Evolutionary conservation across 2,797 vertebrate genomes (phyloP).

Genomic region (Sebastes steindachneri): DNA sequence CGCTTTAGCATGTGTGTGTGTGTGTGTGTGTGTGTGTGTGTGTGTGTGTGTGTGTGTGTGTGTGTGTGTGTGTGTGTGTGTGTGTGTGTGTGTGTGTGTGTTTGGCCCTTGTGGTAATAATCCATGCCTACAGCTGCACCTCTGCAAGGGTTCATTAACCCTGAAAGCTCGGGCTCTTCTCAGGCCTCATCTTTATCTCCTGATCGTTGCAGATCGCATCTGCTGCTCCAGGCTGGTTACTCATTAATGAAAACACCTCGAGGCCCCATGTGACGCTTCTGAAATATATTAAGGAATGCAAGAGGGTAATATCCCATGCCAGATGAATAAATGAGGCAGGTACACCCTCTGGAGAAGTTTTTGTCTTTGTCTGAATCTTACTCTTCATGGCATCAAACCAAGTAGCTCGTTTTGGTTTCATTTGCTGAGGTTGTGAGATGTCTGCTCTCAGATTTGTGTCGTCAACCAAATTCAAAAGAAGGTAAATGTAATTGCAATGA

Average conservation of each 20-base stretch:
- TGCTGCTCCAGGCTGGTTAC: slow-evolving; percentile 61
- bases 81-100: slow-evolving; percentile 21
- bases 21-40: neutral
- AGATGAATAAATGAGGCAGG: slow-evolving; percentile 17
- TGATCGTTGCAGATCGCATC: slow-evolving; percentile 69
- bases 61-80: slow-evolving; percentile 11
- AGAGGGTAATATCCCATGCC: slow-evolving; percentile 17
- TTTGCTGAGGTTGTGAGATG: neutral
- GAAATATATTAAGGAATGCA: slow-evolving; percentile 50
- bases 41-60: neutral
- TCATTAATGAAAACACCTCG: slow-evolving; percentile 61
- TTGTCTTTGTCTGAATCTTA: neutral
- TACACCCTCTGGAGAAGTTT: neutral
- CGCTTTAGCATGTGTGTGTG: neutral
- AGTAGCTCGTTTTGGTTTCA: neutral
- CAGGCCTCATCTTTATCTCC: slow-evolving; percentile 68
- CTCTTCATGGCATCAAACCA: neutral
- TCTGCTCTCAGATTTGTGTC: neutral
- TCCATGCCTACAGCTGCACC: slow-evolving; percentile 63
- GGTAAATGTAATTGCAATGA: neutral
- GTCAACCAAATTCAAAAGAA: neutral
- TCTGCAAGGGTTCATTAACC: slow-evolving; percentile 80
- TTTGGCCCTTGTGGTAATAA: slow-evolving; percentile 49
- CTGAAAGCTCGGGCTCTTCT: slow-evolving; percentile 58
- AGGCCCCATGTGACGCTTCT: slow-evolving; percentile 39